Evolutionary conservation across 92 coral and sea anemone species (phyloP).

Genomic region (Epizoanthus fatuus): DNA sequence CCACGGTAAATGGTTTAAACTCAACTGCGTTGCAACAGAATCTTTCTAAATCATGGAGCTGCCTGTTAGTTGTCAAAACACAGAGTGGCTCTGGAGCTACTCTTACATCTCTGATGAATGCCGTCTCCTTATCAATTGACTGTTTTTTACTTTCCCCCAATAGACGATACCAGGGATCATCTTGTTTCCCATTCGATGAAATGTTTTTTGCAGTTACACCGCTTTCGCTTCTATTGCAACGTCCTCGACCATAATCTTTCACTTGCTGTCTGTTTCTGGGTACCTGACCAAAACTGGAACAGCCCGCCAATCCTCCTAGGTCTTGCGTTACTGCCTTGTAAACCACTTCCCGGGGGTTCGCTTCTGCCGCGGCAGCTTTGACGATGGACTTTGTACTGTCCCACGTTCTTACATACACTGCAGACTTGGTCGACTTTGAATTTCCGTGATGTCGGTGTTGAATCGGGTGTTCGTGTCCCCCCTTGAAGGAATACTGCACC

Average conservation of each 20-base stretch:
- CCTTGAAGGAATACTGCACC: slow-evolving; percentile 49
- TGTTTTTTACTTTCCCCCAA: slow-evolving; percentile 48
- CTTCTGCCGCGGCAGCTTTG: slow-evolving; percentile 1
- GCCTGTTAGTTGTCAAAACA: slow-evolving; percentile 49
- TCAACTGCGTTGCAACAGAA: slow-evolving; percentile 52
- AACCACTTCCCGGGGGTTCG: slow-evolving; percentile 33
- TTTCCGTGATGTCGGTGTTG: slow-evolving; percentile 28
- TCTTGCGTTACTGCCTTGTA: slow-evolving; percentile 1
- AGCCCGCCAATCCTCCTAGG: slow-evolving; percentile 16
- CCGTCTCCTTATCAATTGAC: slow-evolving; percentile 20
- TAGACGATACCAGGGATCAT: slow-evolving; percentile 52
- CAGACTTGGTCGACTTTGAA: not conserved
- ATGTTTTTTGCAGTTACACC: slow-evolving; percentile 1
- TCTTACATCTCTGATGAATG: slow-evolving; percentile 54
- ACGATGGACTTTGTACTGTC: slow-evolving; percentile 39
- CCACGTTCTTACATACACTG: slow-evolving; percentile 40
- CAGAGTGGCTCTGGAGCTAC: slow-evolving; percentile 57
- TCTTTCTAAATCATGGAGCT: slow-evolving; percentile 48
- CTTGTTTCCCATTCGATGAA: not conserved
- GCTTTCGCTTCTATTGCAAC: not conserved
- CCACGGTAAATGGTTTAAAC: slow-evolving; percentile 48
- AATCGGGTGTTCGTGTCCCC: slow-evolving; percentile 44
- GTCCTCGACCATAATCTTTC: slow-evolving; percentile 9
- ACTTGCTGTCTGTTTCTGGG: slow-evolving; percentile 2
- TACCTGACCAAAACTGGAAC: slow-evolving; percentile 1